Evolutionary conservation across 2,113 vertebrate species (phyloP).

Genomic region (Numida meleagris): DNA sequence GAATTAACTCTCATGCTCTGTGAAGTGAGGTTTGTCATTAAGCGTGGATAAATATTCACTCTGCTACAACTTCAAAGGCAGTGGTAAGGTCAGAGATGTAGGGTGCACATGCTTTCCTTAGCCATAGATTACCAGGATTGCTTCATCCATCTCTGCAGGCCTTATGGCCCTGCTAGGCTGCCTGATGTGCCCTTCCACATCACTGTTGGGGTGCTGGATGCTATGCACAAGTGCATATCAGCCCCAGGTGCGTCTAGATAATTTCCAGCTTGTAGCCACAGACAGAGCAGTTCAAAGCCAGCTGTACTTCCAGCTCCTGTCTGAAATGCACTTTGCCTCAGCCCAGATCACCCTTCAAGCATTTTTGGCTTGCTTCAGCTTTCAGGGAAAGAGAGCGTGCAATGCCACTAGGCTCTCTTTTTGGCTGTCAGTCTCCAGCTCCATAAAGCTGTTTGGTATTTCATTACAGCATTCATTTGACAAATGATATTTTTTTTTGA

Average conservation of each 20-base stretch:
- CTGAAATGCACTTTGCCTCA: not conserved
- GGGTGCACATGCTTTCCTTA: accelerated
- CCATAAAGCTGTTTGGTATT: not conserved
- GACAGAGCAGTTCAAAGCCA: not conserved
- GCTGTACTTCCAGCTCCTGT: not conserved
- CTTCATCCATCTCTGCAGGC: not conserved
- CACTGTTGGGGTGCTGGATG: not conserved
- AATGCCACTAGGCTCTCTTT: not conserved
- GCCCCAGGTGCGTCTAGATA: accelerated
- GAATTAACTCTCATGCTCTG: not conserved
- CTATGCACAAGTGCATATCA: not conserved
- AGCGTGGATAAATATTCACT: not conserved
- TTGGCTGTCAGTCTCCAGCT: not conserved
- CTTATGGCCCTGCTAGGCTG: not conserved
- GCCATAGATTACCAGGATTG: not conserved
- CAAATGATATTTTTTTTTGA: not conserved
- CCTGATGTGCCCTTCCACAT: too few species aligned
- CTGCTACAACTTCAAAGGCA: not conserved
- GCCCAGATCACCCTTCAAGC: accelerated
- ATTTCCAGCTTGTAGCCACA: accelerated
- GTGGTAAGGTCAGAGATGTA: not conserved
- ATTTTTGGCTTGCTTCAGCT: not conserved
- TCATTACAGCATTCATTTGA: not conserved
- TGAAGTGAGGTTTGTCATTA: not conserved
- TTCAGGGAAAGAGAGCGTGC: accelerated